phyloP scores from a whole-genome alignment of 2,888 invertebrate genomes.

The Tricholauxania praeusta region DNA sequence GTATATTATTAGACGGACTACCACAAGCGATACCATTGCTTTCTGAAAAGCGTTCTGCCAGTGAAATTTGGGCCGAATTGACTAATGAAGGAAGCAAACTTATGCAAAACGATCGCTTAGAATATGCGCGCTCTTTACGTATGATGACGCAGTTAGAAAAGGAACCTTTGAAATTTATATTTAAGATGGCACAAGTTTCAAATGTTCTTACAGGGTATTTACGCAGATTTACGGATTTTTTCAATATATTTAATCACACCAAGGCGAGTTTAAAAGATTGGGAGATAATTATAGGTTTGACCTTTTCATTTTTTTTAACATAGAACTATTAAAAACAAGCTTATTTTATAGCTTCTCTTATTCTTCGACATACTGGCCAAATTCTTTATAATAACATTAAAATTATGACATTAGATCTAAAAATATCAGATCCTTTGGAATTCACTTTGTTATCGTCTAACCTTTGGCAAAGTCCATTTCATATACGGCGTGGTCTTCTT shows the following conservation, averaged over 20 bases:
- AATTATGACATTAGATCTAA: not conserved
- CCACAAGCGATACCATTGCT: constrained; percentile 69
- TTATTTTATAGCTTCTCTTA: constrained; percentile 72
- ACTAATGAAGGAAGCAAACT: constrained; percentile 30
- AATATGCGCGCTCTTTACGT: constrained; percentile 50
- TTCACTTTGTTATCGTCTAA: constrained; percentile 49
- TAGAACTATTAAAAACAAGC: too few species aligned
- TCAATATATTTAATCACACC: constrained; percentile 68
- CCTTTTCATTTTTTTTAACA: not conserved
- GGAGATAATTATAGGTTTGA: constrained; percentile 57
- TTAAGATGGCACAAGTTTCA: constrained; percentile 79
- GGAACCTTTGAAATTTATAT: constrained; percentile 74
- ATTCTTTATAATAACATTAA: constrained; percentile 40
- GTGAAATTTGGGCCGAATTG: constrained; percentile 52
- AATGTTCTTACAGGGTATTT: constrained; percentile 76
- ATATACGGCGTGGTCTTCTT: constrained; percentile 51
- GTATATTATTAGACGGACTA: constrained; percentile 73
- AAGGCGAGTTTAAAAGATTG: constrained; percentile 62
- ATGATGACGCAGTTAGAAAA: constrained; percentile 78
- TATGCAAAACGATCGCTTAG: constrained; percentile 24
- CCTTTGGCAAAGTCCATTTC: constrained; percentile 55
- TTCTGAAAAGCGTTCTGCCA: constrained; percentile 9
- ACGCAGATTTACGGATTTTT: constrained; percentile 75
- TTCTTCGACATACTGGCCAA: constrained; percentile 84
- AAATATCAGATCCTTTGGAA: constrained; percentile 20